Evolutionary conservation across 2,797 vertebrate species (phyloP).

Genomic region (Spea hammondii): DNA sequence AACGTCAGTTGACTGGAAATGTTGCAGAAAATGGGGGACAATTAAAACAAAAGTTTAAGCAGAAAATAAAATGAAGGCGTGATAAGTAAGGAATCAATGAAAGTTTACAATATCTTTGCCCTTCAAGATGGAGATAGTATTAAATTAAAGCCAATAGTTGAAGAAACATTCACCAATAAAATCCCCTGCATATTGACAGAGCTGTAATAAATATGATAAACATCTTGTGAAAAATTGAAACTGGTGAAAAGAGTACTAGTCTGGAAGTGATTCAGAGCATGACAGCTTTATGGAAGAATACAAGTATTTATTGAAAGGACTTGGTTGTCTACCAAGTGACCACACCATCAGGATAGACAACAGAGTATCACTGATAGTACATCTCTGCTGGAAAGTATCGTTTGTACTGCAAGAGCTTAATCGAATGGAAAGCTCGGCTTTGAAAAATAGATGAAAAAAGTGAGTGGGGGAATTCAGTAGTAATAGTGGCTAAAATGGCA

Average conservation of each 20-base stretch:
- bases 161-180: too few species aligned
- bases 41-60: too few species aligned
- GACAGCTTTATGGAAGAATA: neutral
- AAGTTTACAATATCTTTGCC: too few species aligned
- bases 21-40: too few species aligned
- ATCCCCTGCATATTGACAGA: too few species aligned
- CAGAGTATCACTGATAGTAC: neutral
- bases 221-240: neutral
- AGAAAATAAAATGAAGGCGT: too few species aligned
- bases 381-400: neutral
- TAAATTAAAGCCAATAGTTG: too few species aligned
- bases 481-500: neutral
- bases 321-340: neutral
- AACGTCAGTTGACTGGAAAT: too few species aligned
- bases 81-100: too few species aligned
- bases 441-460: neutral
- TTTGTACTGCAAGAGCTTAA: neutral
- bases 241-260: neutral
- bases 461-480: neutral
- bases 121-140: too few species aligned
- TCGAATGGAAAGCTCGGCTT: neutral
- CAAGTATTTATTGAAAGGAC: neutral
- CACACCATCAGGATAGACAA: neutral
- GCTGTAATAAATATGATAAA: too few species aligned
- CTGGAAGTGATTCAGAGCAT: slow-evolving; percentile 1